Percentiles rank a stretch among this genome's conserved stretches.
phyloP scores from a whole-genome alignment of 2,113 vertebrate species.

The Beaufortia kweichowensis region DNA sequence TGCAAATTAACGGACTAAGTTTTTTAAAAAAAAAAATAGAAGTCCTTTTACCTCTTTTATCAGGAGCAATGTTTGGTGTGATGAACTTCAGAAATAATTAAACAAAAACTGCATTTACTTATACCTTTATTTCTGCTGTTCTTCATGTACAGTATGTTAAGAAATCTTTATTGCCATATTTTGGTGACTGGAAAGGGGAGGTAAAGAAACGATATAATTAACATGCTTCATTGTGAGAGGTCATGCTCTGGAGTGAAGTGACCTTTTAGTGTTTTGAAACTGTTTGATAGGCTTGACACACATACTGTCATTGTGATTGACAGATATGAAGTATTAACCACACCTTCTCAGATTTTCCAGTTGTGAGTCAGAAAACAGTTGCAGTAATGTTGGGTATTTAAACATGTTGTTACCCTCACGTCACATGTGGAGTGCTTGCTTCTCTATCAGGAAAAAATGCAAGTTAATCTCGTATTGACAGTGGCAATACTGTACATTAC shows the following conservation, averaged over 20 bases:
- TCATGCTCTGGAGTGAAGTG: not conserved
- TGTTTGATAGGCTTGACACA: not conserved
- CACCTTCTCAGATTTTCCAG: not conserved
- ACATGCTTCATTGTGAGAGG: too few relatives aligned
- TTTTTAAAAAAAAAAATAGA: too few relatives aligned
- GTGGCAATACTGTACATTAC: constrained; percentile 10
- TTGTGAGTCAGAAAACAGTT: too few relatives aligned
- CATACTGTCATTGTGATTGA: not conserved
- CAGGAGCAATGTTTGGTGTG: too few relatives aligned
- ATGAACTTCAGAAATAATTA: too few relatives aligned
- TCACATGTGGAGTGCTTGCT: not conserved
- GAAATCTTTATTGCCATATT: too few relatives aligned
- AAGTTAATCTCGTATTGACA: not conserved
- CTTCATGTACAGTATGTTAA: too few relatives aligned
- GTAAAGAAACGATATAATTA: not conserved
- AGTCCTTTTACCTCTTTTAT: too few relatives aligned
- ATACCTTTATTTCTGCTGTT: too few relatives aligned
- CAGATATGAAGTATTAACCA: not conserved
- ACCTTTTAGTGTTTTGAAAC: not conserved
- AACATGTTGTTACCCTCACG: not conserved
- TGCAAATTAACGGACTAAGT: too few relatives aligned
- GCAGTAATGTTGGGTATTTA: not conserved
- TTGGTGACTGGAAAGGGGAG: not conserved
- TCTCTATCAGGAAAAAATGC: not conserved
- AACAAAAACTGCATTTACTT: too few relatives aligned